Percentiles rank a stretch among this genome's conserved stretches.
phyloP scores from a whole-genome alignment of 2,797 vertebrate species.

The Mormyrops boulengeri region DNA sequence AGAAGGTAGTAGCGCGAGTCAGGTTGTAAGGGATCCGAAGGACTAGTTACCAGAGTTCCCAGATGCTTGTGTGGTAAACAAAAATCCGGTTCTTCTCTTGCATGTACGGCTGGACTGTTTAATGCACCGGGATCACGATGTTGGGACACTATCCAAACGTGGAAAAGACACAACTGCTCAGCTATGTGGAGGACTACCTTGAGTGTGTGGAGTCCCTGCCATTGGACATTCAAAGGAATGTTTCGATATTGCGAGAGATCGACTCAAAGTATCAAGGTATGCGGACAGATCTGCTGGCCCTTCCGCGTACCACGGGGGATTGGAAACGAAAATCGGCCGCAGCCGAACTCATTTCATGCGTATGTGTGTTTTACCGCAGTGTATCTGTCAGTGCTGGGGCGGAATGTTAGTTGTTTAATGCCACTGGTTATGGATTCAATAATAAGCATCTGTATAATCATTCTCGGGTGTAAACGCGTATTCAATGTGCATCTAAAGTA shows the following conservation, averaged over 20 bases:
- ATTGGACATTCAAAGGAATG: constrained; percentile 89
- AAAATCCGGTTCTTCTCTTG: not conserved
- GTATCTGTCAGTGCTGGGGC: not conserved
- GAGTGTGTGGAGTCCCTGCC: constrained; percentile 94
- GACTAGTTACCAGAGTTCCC: constrained; percentile 28
- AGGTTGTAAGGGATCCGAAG: not conserved
- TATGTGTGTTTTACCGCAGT: not conserved
- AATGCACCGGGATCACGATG: constrained; percentile 65
- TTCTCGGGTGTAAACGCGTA: not conserved
- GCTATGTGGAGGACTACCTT: constrained; percentile 94
- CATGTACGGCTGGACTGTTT: constrained; percentile 26
- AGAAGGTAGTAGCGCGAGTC: constrained; percentile 50
- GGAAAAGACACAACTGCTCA: constrained; percentile 80
- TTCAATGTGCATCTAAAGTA: not conserved
- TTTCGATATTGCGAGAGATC: constrained; percentile 78
- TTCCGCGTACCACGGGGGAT: not conserved
- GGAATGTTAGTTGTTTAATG: not conserved
- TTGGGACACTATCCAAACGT: constrained; percentile 62
- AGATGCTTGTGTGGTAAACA: constrained; percentile 21
- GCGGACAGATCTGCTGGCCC: not conserved
- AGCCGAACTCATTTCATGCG: not conserved
- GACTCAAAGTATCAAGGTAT: constrained; percentile 91
- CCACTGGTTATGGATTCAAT: not conserved
- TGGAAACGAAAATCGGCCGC: not conserved
- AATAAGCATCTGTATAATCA: not conserved